Percentiles rank a stretch among this genome's conserved stretches.
These are phyloP conservation scores for Oreochromis mossambicus DNA, from an alignment of 2,797 vertebrate species.

Conservation along the genomic window DNA sequence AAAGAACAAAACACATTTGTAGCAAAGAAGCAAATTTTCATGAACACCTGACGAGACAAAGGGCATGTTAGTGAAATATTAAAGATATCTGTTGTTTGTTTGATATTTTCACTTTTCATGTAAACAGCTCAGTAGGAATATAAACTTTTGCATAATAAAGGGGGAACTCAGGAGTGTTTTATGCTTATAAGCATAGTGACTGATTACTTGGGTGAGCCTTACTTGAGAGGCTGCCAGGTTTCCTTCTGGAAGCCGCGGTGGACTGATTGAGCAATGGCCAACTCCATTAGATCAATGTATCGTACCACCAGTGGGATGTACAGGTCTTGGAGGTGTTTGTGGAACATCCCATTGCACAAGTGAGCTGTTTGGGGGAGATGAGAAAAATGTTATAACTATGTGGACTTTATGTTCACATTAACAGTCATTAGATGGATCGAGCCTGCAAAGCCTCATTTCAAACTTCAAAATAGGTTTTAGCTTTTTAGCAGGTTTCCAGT, in stretches of 20 bases:
- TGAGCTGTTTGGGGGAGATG: slow-evolving; percentile 76
- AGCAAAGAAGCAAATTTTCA: neutral
- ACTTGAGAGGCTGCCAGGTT: slow-evolving; percentile 97
- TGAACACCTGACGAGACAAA: neutral
- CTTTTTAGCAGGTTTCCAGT: neutral
- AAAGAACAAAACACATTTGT: neutral
- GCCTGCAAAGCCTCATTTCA: neutral
- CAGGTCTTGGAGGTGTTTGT: slow-evolving; percentile 93
- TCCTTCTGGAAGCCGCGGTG: slow-evolving; percentile 95
- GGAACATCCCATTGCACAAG: slow-evolving; percentile 93
- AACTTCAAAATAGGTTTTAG: neutral
- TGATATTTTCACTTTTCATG: neutral
- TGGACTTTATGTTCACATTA: neutral
- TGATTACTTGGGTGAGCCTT: slow-evolving; percentile 57
- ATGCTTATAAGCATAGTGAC: neutral
- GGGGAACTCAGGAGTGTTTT: neutral
- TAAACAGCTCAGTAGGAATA: neutral
- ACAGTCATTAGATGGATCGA: neutral
- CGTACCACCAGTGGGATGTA: slow-evolving; percentile 93
- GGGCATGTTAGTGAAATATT: neutral
- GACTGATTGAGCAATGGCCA: slow-evolving; percentile 96
- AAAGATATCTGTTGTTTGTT: neutral
- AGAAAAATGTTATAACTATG: neutral
- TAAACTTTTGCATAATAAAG: neutral
- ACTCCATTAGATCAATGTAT: slow-evolving; percentile 99